Conservation (phyloP, 2,888 invertebrate species). For the Tachina lurida region DNA sequence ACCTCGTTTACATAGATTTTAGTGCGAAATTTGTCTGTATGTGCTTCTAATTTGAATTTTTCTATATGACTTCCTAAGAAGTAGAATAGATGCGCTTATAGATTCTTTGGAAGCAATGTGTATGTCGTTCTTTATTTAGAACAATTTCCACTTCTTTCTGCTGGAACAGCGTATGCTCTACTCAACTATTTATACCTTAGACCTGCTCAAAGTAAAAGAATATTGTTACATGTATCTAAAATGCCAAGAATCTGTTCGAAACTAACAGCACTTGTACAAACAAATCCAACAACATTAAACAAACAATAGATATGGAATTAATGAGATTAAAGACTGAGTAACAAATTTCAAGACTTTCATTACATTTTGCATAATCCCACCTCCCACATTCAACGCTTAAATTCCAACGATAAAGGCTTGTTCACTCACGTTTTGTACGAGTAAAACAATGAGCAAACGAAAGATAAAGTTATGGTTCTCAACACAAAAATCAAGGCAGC, state of each 20-base stretch:
- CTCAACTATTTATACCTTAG: too few species aligned
- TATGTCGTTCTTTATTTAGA: too few species aligned
- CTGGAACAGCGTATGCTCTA: too few species aligned
- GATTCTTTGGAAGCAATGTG: too few species aligned
- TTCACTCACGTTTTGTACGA: background rate
- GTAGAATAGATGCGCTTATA: too few species aligned
- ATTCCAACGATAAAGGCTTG: constrained; percentile 20
- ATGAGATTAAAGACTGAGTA: constrained; percentile 78
- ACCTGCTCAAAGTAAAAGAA: too few species aligned
- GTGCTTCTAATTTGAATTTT: too few species aligned
- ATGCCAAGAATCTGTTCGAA: background rate
- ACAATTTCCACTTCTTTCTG: too few species aligned
- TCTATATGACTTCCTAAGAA: too few species aligned
- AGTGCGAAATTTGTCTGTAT: too few species aligned
- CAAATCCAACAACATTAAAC: constrained; percentile 45
- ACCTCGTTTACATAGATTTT: too few species aligned
- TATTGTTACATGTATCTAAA: too few species aligned
- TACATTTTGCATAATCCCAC: constrained; percentile 18
- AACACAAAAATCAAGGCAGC: constrained; percentile 24
- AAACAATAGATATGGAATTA: constrained; percentile 80
- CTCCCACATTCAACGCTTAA: constrained; percentile 31
- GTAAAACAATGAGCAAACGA: constrained; percentile 23
- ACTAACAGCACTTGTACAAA: constrained; percentile 27
- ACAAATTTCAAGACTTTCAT: constrained; percentile 47
- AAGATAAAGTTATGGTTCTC: constrained; percentile 49